Evolutionary conservation across 2,797 vertebrate species (phyloP).

Genomic region (Caiman crocodilus): DNA sequence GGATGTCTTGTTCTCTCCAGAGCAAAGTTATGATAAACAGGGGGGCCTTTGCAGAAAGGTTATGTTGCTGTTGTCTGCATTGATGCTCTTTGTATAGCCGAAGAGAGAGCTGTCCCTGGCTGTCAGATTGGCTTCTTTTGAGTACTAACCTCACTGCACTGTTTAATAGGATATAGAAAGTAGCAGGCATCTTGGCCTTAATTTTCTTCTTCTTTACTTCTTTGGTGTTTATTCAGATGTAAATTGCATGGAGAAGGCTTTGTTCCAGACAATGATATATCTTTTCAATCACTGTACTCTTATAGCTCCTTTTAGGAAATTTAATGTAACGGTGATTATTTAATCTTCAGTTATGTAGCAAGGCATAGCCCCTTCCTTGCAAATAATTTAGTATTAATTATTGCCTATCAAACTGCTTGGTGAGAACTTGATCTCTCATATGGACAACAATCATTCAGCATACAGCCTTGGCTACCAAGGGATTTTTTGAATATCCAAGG

Average conservation of each 20-base stretch:
- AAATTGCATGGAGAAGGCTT: neutral
- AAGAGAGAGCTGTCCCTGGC: neutral
- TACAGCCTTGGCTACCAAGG: neutral
- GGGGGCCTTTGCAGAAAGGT: neutral
- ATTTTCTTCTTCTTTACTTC: neutral
- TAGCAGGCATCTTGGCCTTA: neutral
- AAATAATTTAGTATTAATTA: neutral
- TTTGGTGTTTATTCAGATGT: neutral
- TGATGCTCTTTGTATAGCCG: neutral
- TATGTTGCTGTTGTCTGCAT: neutral
- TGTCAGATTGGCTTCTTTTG: neutral
- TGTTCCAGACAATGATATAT: neutral
- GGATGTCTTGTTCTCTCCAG: neutral
- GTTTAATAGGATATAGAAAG: neutral
- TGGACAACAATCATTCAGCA: neutral
- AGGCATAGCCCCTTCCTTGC: neutral
- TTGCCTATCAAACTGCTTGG: neutral
- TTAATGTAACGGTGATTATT: neutral
- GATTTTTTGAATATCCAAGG: neutral
- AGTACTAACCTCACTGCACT: neutral
- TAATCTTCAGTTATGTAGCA: neutral
- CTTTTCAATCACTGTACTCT: neutral
- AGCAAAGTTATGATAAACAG: neutral
- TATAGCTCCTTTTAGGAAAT: neutral
- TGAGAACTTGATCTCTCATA: too few relatives aligned